Evolutionary conservation across 2,113 vertebrate species (phyloP), one percentile per base, ranked within the genome.

Genomic region (Stigmatopora argus): DNA sequence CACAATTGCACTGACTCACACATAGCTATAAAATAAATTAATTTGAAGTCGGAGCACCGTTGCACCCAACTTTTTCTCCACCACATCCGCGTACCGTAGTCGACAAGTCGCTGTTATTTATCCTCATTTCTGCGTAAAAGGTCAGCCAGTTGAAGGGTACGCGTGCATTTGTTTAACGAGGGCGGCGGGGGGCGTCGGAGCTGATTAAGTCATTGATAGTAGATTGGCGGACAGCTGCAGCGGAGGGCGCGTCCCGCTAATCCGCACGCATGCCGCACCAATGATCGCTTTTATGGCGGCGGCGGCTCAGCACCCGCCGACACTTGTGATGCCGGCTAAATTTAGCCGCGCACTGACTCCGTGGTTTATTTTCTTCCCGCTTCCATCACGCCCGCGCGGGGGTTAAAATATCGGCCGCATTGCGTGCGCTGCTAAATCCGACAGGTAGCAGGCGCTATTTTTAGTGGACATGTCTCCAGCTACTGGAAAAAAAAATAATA

Each of bases 161-260:
- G 9, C 38, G 38, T 41, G 38, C 38, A 41, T 41, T 41, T 41
- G 38, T 41, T 7, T 41, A 41, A 8, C n/a, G 51, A n/a, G 19
- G 51, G 61, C 18, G 61, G 13, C 23, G 13, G 14, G 12, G 23
- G 6, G 47, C 17, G 60, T 21, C 9, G 76, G 77, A 69, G 77
- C 75, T 83, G 80, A 88, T 89, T 84, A 88, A 89, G 86, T 88
- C 84, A 88, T 87, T 86, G 86, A 87, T 88, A 84, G 86, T 74
- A 86, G 81, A 86, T 86, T 77, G 86, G 77, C 73, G 78, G 83
- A 86, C 88, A 89, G 88, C 88, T 89, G 86, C 85, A 85, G 80
- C 66, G 74, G 82, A 84, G 86, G 88, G 88, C 85, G 88, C 87
- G 88, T 75, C 78, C 51, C 81, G 72, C 67, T 89, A 89, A 89